Conservation (phyloP, 2,113 vertebrate species). For the Todiramphus chloris region DNA sequence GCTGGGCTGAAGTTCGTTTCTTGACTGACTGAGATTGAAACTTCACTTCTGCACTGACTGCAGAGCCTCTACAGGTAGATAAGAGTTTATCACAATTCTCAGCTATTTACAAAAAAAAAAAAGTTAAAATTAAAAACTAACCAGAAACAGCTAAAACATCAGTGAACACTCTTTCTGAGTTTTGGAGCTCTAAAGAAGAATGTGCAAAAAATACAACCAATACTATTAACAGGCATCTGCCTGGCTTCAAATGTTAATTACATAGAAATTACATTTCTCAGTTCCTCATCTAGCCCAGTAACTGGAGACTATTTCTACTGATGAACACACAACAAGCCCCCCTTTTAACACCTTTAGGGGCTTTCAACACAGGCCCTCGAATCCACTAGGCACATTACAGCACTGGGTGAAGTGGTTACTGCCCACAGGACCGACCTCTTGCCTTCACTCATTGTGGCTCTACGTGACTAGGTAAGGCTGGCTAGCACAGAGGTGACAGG, state of each 20-base stretch:
- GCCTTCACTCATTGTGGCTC: neutral
- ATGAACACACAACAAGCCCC: neutral
- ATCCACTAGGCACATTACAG: neutral
- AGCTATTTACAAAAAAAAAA: neutral
- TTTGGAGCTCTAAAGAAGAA: neutral
- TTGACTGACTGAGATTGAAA: neutral
- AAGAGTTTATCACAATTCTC: neutral
- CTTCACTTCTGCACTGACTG: neutral
- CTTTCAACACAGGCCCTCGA: neutral
- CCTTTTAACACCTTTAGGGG: neutral
- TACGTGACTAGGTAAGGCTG: neutral
- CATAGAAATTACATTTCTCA: neutral
- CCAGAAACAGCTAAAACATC: constrained; percentile 15
- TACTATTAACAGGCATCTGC: neutral
- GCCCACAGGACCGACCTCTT: neutral
- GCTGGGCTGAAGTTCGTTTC: neutral
- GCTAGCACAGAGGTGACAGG: neutral
- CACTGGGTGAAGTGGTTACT: neutral
- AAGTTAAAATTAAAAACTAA: constrained; percentile 10
- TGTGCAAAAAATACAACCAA: neutral
- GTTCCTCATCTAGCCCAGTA: neutral
- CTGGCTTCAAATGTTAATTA: neutral
- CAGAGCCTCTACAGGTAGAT: neutral
- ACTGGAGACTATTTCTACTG: neutral
- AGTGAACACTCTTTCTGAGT: neutral